These are phyloP conservation scores for Netelia melanura DNA, from an alignment of 2,888 invertebrate species.

Conservation along the genomic window DNA sequence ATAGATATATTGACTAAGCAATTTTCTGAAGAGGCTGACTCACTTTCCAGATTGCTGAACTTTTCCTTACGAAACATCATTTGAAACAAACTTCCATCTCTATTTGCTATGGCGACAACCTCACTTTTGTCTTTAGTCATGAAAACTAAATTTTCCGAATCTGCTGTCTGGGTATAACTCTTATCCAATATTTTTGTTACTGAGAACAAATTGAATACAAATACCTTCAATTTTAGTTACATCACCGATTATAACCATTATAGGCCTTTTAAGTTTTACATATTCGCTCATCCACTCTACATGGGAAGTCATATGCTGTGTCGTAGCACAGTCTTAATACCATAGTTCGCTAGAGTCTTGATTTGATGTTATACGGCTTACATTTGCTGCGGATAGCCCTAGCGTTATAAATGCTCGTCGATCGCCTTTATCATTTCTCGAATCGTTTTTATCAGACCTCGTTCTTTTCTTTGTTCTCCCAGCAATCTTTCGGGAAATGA, in stretches of 20 bases:
- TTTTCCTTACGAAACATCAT: constrained; percentile 71
- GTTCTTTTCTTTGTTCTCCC: constrained; percentile 54
- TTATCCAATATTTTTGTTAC: constrained; percentile 73
- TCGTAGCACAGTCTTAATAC: constrained; percentile 76
- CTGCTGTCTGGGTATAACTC: constrained; percentile 71
- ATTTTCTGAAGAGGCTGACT: constrained; percentile 40
- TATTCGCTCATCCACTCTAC: constrained; percentile 71
- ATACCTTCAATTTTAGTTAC: constrained; percentile 71
- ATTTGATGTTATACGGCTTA: constrained; percentile 55
- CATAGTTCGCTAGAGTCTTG: constrained; percentile 57
- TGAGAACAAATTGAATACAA: constrained; percentile 74
- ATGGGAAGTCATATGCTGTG: constrained; percentile 74
- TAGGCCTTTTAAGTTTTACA: constrained; percentile 62
- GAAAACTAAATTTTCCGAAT: constrained; percentile 67
- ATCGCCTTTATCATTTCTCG: constrained; percentile 45
- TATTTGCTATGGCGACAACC: constrained; percentile 63
- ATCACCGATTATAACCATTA: constrained; percentile 68
- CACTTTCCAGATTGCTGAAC: constrained; percentile 26
- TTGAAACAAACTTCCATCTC: constrained; percentile 67
- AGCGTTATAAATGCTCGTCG: constrained; percentile 67
- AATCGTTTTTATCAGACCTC: constrained; percentile 50
- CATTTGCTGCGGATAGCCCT: constrained; percentile 64
- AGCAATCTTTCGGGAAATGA: constrained; percentile 73
- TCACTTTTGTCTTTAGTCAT: constrained; percentile 63
- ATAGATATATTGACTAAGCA: constrained; percentile 68